These are phyloP conservation scores for Coptodon bakossiorum DNA, from an alignment of 2,113 vertebrate species.

Conservation along the genomic window DNA sequence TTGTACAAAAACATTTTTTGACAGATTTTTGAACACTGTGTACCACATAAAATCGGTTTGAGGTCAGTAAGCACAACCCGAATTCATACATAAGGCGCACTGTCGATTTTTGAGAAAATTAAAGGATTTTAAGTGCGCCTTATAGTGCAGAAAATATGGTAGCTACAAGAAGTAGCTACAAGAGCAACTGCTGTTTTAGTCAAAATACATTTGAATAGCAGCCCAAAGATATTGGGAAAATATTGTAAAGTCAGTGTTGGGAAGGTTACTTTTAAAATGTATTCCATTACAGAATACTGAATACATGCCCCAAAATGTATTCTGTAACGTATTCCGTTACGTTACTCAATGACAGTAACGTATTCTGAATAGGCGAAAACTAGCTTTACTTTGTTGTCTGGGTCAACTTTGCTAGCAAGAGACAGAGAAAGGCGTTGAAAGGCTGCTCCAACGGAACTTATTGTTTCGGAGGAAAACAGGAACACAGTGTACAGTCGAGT, in stretches of 20 bases:
- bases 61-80: neutral
- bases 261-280: no score
- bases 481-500: no score
- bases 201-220: neutral
- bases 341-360: no score
- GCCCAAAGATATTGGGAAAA: neutral
- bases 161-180: neutral
- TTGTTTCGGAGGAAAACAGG: no score
- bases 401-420: no score
- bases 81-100: neutral
- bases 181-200: neutral
- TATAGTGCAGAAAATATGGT: neutral
- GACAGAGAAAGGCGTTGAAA: no score
- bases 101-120: neutral
- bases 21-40: neutral
- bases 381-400: no score
- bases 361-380: no score
- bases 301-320: no score
- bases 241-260: neutral
- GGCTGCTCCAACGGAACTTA: no score
- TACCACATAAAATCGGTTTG: neutral
- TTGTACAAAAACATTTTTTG: neutral
- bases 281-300: no score
- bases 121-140: neutral
- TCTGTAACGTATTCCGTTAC: no score